These are phyloP conservation scores for Agrilus biguttatus DNA, from an alignment of 2,888 invertebrate species.

Conservation along the genomic window DNA sequence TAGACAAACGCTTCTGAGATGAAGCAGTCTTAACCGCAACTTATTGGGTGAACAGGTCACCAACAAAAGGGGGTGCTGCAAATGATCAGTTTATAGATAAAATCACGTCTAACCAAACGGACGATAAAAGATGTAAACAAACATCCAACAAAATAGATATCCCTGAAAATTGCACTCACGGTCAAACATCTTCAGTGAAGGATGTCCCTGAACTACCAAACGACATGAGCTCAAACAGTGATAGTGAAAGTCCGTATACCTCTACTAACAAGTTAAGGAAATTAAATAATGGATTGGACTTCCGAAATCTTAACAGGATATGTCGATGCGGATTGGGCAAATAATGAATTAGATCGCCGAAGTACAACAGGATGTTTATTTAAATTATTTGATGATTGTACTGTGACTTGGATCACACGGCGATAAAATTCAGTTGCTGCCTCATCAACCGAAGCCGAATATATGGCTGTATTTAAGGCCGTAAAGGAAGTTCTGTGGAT, in stretches of 20 bases:
- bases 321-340: no score
- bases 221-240: not conserved
- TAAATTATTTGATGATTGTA: no score
- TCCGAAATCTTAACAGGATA: no score
- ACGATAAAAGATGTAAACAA: conserved; percentile 1
- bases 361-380: no score
- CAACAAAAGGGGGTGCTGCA: conserved; percentile 12
- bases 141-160: not conserved
- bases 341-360: no score
- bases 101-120: not conserved
- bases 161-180: not conserved
- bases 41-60: conserved; percentile 23
- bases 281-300: no score
- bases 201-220: not conserved
- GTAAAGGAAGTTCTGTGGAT: no score
- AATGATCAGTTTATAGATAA: not conserved
- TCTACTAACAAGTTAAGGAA: not conserved
- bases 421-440: no score
- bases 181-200: not conserved
- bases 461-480: no score
- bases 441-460: no score
- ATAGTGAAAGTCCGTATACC: conserved; percentile 2
- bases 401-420: no score
- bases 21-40: conserved; percentile 24
- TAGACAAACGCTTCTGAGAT: conserved; percentile 20